phyloP scores from a whole-genome alignment of 1,140 invertebrate genomes.

The Augochlora pura region DNA sequence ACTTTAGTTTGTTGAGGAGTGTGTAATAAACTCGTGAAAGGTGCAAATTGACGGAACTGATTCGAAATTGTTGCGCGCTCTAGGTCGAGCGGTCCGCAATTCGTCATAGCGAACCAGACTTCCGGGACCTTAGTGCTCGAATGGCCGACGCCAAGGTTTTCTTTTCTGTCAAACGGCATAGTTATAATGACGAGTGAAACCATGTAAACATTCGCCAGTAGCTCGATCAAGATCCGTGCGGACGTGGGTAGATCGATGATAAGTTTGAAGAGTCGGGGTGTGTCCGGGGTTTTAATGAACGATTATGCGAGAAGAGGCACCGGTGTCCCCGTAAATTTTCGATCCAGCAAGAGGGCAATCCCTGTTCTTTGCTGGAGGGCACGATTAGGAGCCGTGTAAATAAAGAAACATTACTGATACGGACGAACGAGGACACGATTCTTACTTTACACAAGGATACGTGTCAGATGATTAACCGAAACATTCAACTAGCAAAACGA shows the following conservation, averaged over 20 bases:
- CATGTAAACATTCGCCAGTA: constrained; percentile 46
- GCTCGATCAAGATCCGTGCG: neutral
- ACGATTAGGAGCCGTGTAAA: neutral
- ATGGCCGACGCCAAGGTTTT: constrained; percentile 55
- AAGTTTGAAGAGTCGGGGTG: constrained; percentile 25
- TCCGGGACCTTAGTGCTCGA: constrained; percentile 46
- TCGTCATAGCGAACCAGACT: constrained; percentile 37
- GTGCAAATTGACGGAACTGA: neutral
- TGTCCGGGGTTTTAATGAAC: constrained; percentile 41
- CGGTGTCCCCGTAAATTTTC: constrained; percentile 30
- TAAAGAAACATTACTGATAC: neutral
- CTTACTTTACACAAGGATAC: constrained; percentile 4
- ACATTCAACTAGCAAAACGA: constrained; percentile 22
- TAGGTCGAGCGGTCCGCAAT: constrained; percentile 3
- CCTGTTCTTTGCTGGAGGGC: constrained; percentile 25
- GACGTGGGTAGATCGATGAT: constrained; percentile 33
- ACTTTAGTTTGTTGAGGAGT: neutral
- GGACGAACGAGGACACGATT: neutral
- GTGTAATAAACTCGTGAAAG: neutral
- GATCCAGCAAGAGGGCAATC: constrained; percentile 33
- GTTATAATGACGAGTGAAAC: constrained; percentile 8
- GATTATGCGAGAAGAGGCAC: constrained; percentile 22
- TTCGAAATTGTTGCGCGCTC: constrained; percentile 46
- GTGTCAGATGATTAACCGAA: constrained; percentile 21
- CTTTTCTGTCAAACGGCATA: constrained; percentile 52